A percentile compares a stretch with the other conserved stretches of the same genome.
Conservation (phyloP, 1,140 invertebrate species). For the Listronotus bonariensis region DNA sequence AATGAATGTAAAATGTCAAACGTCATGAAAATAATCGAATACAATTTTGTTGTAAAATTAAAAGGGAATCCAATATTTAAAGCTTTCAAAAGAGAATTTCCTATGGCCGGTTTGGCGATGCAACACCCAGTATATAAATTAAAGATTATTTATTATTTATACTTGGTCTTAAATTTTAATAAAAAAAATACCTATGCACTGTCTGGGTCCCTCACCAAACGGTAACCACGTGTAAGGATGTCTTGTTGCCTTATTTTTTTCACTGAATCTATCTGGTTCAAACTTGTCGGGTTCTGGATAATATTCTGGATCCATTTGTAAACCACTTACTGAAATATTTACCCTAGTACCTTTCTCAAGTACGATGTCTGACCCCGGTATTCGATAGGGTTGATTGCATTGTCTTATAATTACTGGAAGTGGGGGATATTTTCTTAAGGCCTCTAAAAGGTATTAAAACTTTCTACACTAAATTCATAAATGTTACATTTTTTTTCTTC, state of each 20-base stretch:
- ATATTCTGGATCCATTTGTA: constrained; percentile 57
- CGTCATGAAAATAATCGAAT: too few relatives aligned
- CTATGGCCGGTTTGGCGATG: too few relatives aligned
- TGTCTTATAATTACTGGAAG: constrained; percentile 42
- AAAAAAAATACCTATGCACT: constrained; percentile 60
- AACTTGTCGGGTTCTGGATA: constrained; percentile 64
- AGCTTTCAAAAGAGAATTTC: too few relatives aligned
- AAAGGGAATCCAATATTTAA: too few relatives aligned
- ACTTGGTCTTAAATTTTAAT: not conserved
- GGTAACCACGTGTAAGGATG: constrained; percentile 60
- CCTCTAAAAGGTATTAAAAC: constrained; percentile 49
- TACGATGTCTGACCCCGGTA: constrained; percentile 44
- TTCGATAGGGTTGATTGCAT: constrained; percentile 44
- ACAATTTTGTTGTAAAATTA: too few relatives aligned
- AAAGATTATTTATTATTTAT: too few relatives aligned
- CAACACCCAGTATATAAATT: too few relatives aligned
- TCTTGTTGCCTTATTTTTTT: constrained; percentile 52
- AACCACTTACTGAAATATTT: constrained; percentile 5
- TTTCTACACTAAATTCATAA: too few relatives aligned
- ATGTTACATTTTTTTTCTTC: too few relatives aligned
- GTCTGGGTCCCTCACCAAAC: constrained; percentile 63
- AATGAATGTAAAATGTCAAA: too few relatives aligned
- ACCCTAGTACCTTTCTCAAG: constrained; percentile 53
- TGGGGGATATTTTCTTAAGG: constrained; percentile 57
- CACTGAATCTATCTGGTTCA: constrained; percentile 59